phyloP scores from a whole-genome alignment of 53 echinoderm and acorn worm genomes.

The Glandiceps talaboti region DNA sequence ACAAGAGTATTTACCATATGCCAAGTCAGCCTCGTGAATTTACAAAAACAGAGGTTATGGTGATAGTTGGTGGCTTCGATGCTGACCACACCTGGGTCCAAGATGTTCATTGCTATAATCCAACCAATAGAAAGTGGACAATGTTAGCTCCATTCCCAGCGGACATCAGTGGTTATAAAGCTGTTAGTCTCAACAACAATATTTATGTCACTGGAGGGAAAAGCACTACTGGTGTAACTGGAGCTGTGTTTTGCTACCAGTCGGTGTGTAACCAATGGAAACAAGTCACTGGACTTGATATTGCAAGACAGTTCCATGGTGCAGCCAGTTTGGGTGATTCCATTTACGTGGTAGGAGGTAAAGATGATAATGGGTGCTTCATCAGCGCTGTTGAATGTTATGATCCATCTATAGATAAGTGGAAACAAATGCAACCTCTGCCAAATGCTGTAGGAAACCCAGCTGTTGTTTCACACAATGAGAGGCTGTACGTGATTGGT shows the following conservation, averaged over 20 bases:
- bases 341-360: slow-evolving; percentile 55
- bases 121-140: slow-evolving; percentile 36
- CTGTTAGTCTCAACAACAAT: slow-evolving; percentile 36
- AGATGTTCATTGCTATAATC: slow-evolving; percentile 47
- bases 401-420: slow-evolving; percentile 20
- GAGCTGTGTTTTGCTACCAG: slow-evolving; percentile 37
- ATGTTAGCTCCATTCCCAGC: slow-evolving; percentile 38
- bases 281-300: slow-evolving; percentile 25
- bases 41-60: slow-evolving; percentile 62
- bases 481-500: slow-evolving; percentile 53
- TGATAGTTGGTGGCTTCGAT: slow-evolving; percentile 55
- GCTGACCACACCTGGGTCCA: slow-evolving; percentile 37
- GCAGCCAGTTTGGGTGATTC: slow-evolving; percentile 29
- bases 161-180: slow-evolving; percentile 41
- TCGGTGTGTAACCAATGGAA: slow-evolving; percentile 28
- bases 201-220: slow-evolving; percentile 72
- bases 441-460: slow-evolving; percentile 45
- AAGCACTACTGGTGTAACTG: slow-evolving; percentile 27
- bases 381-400: slow-evolving; percentile 46
- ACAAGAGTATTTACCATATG: neutral
- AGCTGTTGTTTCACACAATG: slow-evolving; percentile 43
- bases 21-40: slow-evolving; percentile 34
- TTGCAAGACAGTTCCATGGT: slow-evolving; percentile 43
- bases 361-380: slow-evolving; percentile 29
- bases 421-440: slow-evolving; percentile 42